Evolutionary conservation across 1,140 invertebrate species (phyloP).

Genomic region (Drosophila lacteicornis): DNA sequence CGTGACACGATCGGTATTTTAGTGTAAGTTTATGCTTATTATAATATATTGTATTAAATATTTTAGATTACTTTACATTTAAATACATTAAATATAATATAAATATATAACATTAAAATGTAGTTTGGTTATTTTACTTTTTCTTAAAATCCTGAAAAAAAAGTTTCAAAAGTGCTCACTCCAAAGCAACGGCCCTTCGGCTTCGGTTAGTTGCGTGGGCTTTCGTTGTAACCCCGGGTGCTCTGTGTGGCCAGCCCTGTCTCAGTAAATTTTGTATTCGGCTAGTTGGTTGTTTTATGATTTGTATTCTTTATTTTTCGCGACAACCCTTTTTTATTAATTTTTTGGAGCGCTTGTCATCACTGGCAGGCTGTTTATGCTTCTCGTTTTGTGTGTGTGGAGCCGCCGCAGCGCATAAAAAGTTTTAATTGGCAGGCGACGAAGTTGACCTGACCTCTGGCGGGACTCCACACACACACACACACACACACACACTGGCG

Average conservation of each 20-base stretch:
- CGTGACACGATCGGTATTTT: slow-evolving; percentile 10
- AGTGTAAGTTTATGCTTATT: neutral
- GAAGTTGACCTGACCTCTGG: slow-evolving; percentile 79
- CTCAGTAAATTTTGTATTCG: neutral
- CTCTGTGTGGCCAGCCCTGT: neutral
- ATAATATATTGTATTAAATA: too few relatives aligned
- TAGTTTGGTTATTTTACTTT: too few relatives aligned
- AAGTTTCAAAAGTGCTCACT: too few relatives aligned
- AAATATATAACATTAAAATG: too few relatives aligned
- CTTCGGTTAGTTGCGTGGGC: neutral
- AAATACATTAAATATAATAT: too few relatives aligned
- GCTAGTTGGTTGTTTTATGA: neutral
- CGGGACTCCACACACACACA: slow-evolving; percentile 44
- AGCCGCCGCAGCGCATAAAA: slow-evolving; percentile 73
- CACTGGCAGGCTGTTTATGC: slow-evolving; percentile 6
- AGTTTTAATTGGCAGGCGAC: slow-evolving; percentile 81
- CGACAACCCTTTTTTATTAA: neutral
- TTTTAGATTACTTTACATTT: too few relatives aligned
- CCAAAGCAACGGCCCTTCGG: too few relatives aligned
- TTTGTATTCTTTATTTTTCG: neutral
- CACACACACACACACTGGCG: slow-evolving; percentile 20
- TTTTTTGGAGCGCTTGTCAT: slow-evolving; percentile 5
- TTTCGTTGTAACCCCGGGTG: too few relatives aligned
- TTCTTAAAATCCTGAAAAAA: too few relatives aligned
- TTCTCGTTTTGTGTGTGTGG: slow-evolving; percentile 29